phyloP scores from a whole-genome alignment of 2,113 vertebrate genomes.

The crab-eating macaque (Macaca fascicularis) region T2T-MFA8v1.1 NC_088377.1:199965001-199965500 shows the following conservation, averaged over 20 bases:
- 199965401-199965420: not conserved
- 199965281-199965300: not conserved
- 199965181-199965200: not conserved
- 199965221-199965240: not conserved
- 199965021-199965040: not conserved
- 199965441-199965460: not conserved
- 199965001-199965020: not conserved
- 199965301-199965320: not conserved
- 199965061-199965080: not conserved
- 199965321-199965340: not conserved
- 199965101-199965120: not conserved
- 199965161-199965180: not conserved
- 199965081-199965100: not conserved
- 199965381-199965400: not conserved
- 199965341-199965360: not conserved
- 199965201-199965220: not conserved
- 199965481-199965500: not conserved
- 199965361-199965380: not conserved
- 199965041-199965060: not conserved
- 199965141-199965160: not conserved
- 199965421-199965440: accelerated
- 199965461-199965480: too few relatives aligned
- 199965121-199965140: not conserved
- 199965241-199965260: not conserved
- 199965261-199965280: not conserved